A percentile compares a stretch with the other conserved stretches of the same genome.
Conservation (phyloP, 1,140 invertebrate genomes). For the Drosophila bocqueti region DNA sequence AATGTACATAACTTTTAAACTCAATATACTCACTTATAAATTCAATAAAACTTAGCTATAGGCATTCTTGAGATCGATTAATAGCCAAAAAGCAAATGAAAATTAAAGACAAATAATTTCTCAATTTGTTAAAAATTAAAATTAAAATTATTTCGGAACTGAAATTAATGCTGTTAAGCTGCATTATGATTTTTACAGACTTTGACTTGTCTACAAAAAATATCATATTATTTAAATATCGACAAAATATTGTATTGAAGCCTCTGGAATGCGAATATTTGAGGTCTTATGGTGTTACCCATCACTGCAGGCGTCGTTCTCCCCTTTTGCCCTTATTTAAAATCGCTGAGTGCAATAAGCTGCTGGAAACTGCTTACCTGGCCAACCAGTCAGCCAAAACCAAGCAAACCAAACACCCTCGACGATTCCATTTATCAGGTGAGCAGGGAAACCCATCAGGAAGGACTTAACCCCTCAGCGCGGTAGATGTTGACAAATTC, state of each 20-base stretch:
- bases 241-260: neutral
- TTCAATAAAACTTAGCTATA: neutral
- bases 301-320: neutral
- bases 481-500: conserved; percentile 74
- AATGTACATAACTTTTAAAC: neutral
- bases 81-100: too few relatives aligned
- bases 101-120: too few relatives aligned
- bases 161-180: too few relatives aligned
- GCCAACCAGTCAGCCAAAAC: neutral
- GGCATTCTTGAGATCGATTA: too few relatives aligned
- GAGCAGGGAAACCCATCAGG: conserved; percentile 41
- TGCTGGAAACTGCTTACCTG: conserved; percentile 1
- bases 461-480: conserved; percentile 52
- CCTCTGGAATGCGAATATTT: neutral
- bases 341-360: conserved; percentile 1
- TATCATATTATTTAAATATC: neutral
- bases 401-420: conserved; percentile 1
- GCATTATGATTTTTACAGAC: neutral
- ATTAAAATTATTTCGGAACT: too few relatives aligned
- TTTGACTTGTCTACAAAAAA: neutral
- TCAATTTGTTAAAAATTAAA: too few relatives aligned
- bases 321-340: neutral
- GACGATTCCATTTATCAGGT: conserved; percentile 46
- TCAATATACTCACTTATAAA: too few relatives aligned
- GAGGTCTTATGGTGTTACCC: neutral